Percentiles rank a stretch among this genome's conserved stretches.
Evolutionary conservation across 1,140 invertebrate species (phyloP).

Genomic region (Dysdera silvatica): DNA sequence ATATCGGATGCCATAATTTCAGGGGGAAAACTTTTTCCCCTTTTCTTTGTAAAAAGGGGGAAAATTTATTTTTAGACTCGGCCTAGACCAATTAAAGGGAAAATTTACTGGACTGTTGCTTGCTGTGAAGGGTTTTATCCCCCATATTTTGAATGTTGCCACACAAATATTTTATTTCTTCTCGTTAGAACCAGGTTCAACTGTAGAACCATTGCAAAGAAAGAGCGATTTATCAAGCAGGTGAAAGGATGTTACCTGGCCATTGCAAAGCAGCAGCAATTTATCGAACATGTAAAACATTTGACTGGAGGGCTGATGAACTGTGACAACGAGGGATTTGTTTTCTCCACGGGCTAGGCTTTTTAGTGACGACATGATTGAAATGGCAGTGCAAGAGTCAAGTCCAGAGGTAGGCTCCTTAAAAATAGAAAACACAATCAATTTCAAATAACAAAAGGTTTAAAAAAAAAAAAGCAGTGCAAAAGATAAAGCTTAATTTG

Average conservation of each 20-base stretch:
- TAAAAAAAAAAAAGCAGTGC: background rate
- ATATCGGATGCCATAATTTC: too few relatives aligned
- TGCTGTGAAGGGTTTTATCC: too few relatives aligned
- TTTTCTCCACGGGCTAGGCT: conserved; percentile 65
- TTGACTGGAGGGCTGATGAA: conserved; percentile 79
- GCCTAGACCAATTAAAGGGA: too few relatives aligned
- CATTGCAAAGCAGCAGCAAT: conserved; percentile 64
- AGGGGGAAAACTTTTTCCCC: too few relatives aligned
- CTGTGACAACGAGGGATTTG: conserved; percentile 71
- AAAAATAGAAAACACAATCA: conserved; percentile 1
- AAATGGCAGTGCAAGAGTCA: conserved; percentile 72
- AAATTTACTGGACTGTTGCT: too few relatives aligned
- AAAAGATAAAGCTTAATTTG: too few relatives aligned
- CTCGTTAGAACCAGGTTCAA: too few relatives aligned
- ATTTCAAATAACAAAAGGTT: background rate
- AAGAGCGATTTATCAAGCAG: background rate
- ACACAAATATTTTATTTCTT: too few relatives aligned
- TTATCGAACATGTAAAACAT: conserved; percentile 82
- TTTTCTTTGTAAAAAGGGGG: too few relatives aligned
- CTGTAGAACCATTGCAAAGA: too few relatives aligned
- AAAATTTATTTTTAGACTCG: too few relatives aligned
- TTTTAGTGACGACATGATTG: conserved; percentile 64
- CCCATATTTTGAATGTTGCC: too few relatives aligned
- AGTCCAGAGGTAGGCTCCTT: conserved; percentile 79
- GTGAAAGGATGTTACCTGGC: conserved; percentile 48